Evolutionary conservation across 37 sponge, comb jelly and placozoan species (phyloP).

Genomic region (Trichoplax adhaerens): DNA sequence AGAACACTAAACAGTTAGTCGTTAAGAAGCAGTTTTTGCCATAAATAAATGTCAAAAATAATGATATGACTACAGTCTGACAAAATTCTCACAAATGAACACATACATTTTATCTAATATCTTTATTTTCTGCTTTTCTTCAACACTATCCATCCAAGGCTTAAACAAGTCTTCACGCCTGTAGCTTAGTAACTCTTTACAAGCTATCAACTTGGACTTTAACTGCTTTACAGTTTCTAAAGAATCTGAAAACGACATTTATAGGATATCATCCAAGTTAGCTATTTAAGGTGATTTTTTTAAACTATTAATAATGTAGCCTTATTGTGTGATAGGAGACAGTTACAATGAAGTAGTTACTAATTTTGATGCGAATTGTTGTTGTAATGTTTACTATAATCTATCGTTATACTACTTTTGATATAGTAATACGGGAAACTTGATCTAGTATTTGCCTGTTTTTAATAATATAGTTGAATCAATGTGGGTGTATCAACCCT

Average conservation of each 20-base stretch:
- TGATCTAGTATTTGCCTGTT: too few species aligned
- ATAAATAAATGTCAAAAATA: not conserved
- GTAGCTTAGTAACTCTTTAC: slow-evolving; percentile 56
- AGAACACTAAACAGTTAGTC: not conserved
- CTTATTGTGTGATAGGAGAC: too few species aligned
- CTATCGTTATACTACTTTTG: too few species aligned
- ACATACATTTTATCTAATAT: slow-evolving; percentile 70
- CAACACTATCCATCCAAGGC: slow-evolving; percentile 80
- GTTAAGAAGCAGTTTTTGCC: not conserved
- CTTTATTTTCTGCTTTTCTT: slow-evolving; percentile 61
- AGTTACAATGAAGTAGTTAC: too few species aligned
- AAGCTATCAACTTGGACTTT: slow-evolving; percentile 33
- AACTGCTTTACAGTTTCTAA: slow-evolving; percentile 25
- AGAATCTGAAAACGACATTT: slow-evolving; percentile 13
- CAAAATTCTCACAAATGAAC: not conserved
- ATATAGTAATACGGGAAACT: too few species aligned
- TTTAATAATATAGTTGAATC: too few species aligned
- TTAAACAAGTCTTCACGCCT: slow-evolving; percentile 64
- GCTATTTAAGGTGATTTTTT: too few species aligned
- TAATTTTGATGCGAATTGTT: too few species aligned
- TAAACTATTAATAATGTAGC: too few species aligned
- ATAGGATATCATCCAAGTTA: not conserved
- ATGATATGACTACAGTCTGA: not conserved
- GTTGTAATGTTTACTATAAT: too few species aligned
- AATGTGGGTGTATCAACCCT: too few species aligned